Evolutionary conservation across 2,888 invertebrate genomes (phyloP), one percentile per base, ranked within the genome.

Genomic region (Drosophila tanythrix): DNA sequence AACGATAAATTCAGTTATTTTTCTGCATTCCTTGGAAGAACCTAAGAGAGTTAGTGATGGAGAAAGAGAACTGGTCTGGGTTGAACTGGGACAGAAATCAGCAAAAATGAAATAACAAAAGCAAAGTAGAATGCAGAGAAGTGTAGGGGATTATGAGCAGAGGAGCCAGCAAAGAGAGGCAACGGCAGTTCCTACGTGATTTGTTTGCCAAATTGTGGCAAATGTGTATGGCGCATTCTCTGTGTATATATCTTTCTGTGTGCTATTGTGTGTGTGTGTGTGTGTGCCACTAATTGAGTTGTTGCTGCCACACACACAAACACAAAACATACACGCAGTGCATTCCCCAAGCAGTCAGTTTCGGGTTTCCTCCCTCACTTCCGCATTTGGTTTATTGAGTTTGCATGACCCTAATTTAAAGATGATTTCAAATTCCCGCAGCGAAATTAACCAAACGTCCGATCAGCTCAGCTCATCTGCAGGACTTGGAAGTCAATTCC

Each of bases 391-490:
- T 84, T 85, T 85, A 85, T 85, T 84, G 85, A 82, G 85, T 84
- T 85, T 80, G 86, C 86, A 85, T 86, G 88, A 85, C 86, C 86
- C 86, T 88, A 88, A 86, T 86, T 86, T 86, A 86, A 88, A 86
- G 88, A 86, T 86, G 88, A 86, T 88, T 86, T 86, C 78, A 86
- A 86, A 86, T 86, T 82, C 86, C 86, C 83, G 88, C 86, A 80
- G 83, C 86, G 83, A 88, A 88, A 86, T 86, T 86, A 86, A 83
- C 75, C 76, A 86, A 88, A 83, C 64, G 60, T 70, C 74, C 78
- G 79, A 79, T 79, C 75, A 70, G 78, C 70, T 61, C 62, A 53
- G 50, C 35, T 52, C 36, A 38, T 57, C 55, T 65, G n/a, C 51
- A 51, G 50, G 48, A 70, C 59, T 53, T 25, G 31, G 15, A 43